phyloP scores from a whole-genome alignment of 2,797 vertebrate genomes.

The Hydrocynus forskahlii region DNA sequence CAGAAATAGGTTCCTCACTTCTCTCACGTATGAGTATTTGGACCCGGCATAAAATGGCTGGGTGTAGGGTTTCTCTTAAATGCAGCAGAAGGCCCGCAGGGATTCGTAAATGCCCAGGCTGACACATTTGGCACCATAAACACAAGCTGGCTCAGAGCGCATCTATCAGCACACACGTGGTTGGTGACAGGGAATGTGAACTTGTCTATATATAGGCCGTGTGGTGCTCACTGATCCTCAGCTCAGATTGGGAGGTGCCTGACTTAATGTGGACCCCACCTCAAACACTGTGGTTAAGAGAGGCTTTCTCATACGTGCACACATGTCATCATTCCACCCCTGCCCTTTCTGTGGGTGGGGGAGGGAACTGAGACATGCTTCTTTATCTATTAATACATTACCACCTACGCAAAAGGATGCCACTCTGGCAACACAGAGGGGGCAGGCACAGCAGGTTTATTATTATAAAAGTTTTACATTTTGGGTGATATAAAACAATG shows the following conservation, averaged over 20 bases:
- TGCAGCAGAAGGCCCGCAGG: slow-evolving; percentile 25
- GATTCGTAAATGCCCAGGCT: slow-evolving; percentile 50
- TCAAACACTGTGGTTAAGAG: slow-evolving; percentile 26
- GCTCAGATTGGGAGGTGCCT: slow-evolving; percentile 65
- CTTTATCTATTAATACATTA: slow-evolving; percentile 32
- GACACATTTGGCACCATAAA: slow-evolving; percentile 61
- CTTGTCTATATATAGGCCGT: slow-evolving; percentile 78
- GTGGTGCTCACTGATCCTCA: slow-evolving; percentile 74
- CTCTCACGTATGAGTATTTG: slow-evolving; percentile 1
- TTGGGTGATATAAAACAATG: background rate
- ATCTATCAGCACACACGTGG: slow-evolving; percentile 75
- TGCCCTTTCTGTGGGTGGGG: slow-evolving; percentile 25
- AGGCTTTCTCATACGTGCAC: slow-evolving; percentile 30
- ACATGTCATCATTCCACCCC: slow-evolving; percentile 28
- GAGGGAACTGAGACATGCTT: slow-evolving; percentile 14
- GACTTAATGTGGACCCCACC: slow-evolving; percentile 36
- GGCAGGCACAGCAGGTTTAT: slow-evolving; percentile 11
- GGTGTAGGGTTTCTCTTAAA: slow-evolving; percentile 39
- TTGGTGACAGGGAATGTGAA: slow-evolving; percentile 78
- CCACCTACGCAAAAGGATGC: slow-evolving; percentile 12
- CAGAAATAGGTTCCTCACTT: slow-evolving; percentile 15
- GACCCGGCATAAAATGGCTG: slow-evolving; percentile 18
- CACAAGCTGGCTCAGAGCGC: slow-evolving; percentile 61
- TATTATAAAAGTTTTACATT: background rate
- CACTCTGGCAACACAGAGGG: background rate